These are phyloP conservation scores for Xyrauchen texanus DNA, from an alignment of 2,113 vertebrate genomes.

Conservation along the genomic window DNA sequence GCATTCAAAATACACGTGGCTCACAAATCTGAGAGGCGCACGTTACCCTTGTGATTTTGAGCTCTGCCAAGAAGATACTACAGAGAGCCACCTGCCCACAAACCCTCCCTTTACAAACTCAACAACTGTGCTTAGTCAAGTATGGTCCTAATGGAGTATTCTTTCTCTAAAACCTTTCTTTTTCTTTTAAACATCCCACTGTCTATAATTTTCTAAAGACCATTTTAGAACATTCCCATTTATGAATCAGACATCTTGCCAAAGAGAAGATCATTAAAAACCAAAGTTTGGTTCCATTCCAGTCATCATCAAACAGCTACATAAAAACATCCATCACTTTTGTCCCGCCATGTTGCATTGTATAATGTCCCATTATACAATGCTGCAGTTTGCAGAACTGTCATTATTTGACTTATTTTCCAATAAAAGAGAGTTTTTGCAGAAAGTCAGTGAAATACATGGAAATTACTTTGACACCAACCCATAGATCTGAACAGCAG, in stretches of 20 bases:
- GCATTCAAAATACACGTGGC: too few relatives aligned
- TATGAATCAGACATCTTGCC: too few relatives aligned
- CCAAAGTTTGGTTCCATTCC: too few relatives aligned
- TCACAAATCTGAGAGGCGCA: too few relatives aligned
- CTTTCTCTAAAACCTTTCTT: not conserved
- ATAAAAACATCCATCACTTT: not conserved
- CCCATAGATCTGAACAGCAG: not conserved
- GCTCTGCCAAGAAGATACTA: not conserved
- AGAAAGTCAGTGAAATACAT: not conserved
- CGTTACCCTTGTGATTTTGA: not conserved
- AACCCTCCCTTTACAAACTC: not conserved
- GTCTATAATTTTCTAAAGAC: not conserved
- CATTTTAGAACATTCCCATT: not conserved
- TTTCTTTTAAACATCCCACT: not conserved
- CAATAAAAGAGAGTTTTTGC: too few relatives aligned
- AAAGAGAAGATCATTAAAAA: not conserved
- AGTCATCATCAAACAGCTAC: not conserved
- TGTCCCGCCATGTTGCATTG: not conserved
- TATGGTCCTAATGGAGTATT: not conserved
- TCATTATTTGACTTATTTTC: slow-evolving; percentile 2
- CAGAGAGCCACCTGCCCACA: not conserved
- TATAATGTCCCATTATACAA: not conserved
- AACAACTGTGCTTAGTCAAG: not conserved
- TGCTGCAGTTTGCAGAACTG: not conserved
- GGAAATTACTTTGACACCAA: not conserved